phyloP scores from a whole-genome alignment of 2,888 invertebrate genomes.

The Fragum whitleyi region DNA sequence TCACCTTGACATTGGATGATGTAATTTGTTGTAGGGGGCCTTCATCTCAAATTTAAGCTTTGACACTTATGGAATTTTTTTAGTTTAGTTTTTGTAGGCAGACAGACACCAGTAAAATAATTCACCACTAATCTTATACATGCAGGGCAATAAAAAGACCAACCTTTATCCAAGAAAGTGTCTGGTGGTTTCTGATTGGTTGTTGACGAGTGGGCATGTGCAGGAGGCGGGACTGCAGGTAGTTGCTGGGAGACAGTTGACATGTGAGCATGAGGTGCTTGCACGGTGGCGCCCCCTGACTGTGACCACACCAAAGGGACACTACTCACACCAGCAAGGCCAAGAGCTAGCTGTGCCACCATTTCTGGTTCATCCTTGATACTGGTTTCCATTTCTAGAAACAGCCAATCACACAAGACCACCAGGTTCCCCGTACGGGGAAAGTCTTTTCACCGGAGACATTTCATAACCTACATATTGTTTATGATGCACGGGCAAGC shows the following conservation, averaged over 20 bases:
- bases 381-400: constrained; percentile 23
- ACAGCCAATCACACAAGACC: background rate
- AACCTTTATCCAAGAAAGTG: constrained; percentile 57
- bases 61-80: too few relatives aligned
- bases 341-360: constrained; percentile 26
- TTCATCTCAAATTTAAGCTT: too few relatives aligned
- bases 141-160: background rate
- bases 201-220: constrained; percentile 58
- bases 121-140: too few relatives aligned
- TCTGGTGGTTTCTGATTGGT: constrained; percentile 59
- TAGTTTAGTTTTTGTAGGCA: too few relatives aligned
- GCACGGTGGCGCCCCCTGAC: constrained; percentile 20
- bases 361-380: constrained; percentile 47
- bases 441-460: background rate
- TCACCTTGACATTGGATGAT: too few relatives aligned
- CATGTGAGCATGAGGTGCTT: constrained; percentile 60
- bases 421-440: background rate
- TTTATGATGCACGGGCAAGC: background rate
- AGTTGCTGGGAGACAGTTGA: constrained; percentile 48
- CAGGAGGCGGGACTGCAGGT: constrained; percentile 58
- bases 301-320: constrained; percentile 46
- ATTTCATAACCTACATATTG: background rate
- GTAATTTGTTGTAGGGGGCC: too few relatives aligned
- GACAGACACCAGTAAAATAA: background rate
- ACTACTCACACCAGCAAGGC: constrained; percentile 34